phyloP scores from a whole-genome alignment of 1,140 invertebrate species.

The Phymastichus coffea region DNA sequence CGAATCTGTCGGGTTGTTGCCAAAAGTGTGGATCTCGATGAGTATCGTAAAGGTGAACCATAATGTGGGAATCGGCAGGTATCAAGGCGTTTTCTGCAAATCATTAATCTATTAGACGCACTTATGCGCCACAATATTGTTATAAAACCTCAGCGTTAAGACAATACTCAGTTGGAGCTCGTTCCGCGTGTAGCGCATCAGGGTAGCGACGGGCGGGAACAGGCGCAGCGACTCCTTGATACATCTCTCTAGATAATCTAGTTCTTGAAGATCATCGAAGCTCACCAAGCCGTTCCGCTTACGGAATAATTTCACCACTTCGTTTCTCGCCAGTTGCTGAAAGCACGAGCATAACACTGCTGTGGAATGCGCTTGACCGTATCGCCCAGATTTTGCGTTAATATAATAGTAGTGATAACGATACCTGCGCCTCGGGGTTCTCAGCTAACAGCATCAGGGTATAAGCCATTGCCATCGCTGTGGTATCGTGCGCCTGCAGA shows the following conservation, averaged over 20 bases:
- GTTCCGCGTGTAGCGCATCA: constrained; percentile 54
- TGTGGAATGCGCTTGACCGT: background rate
- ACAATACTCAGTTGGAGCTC: constrained; percentile 44
- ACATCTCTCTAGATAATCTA: constrained; percentile 60
- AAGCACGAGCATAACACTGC: background rate
- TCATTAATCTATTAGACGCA: background rate
- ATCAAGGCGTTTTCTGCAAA: constrained; percentile 13
- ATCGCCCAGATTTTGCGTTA: too few relatives aligned
- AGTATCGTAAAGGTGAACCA: constrained; percentile 59
- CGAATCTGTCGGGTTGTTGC: constrained; percentile 69
- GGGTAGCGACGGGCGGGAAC: constrained; percentile 61
- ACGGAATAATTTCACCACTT: constrained; percentile 26
- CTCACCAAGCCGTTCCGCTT: constrained; percentile 21
- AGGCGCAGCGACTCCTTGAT: constrained; percentile 64
- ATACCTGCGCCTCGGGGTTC: constrained; percentile 64
- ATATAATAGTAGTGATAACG: background rate
- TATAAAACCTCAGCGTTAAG: too few relatives aligned
- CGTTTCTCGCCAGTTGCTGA: constrained; percentile 27
- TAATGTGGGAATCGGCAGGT: constrained; percentile 37
- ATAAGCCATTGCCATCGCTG: constrained; percentile 63
- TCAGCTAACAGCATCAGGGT: constrained; percentile 63
- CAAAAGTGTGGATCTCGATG: constrained; percentile 68
- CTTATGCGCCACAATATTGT: too few relatives aligned
- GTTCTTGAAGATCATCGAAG: constrained; percentile 24
- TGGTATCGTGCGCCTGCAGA: constrained; percentile 73